phyloP scores from a whole-genome alignment of 2,888 invertebrate genomes.

The Troilus luridus region DNA sequence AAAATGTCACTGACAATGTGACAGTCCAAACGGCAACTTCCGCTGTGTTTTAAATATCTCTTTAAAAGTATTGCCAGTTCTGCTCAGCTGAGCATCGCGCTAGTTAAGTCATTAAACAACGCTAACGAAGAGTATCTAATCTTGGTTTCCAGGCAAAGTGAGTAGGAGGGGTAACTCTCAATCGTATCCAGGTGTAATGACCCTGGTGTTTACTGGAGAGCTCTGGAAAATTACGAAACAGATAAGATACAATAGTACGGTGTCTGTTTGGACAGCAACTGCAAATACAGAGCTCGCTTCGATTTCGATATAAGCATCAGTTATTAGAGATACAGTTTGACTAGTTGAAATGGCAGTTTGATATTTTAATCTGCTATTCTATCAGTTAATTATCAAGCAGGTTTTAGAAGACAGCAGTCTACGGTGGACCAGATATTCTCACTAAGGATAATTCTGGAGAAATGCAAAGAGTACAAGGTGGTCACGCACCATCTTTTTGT shows the following conservation, averaged over 20 bases:
- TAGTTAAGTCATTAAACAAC: constrained; percentile 37
- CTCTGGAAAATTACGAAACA: too few relatives aligned
- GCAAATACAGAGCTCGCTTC: background rate
- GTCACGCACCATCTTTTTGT: too few relatives aligned
- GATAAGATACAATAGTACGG: too few relatives aligned
- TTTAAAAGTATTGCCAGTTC: background rate
- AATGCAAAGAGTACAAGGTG: too few relatives aligned
- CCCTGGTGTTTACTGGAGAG: background rate
- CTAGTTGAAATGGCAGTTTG: too few relatives aligned
- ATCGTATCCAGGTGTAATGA: background rate
- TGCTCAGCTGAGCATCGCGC: constrained; percentile 28
- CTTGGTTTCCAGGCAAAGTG: background rate
- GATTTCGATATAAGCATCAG: too few relatives aligned
- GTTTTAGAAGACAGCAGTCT: too few relatives aligned
- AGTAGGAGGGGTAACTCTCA: background rate
- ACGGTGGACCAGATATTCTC: too few relatives aligned
- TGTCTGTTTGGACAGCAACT: background rate
- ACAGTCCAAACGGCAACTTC: constrained; percentile 4
- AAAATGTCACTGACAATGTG: background rate
- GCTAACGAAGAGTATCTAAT: constrained; percentile 38
- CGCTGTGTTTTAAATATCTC: constrained; percentile 21
- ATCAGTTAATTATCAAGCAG: too few relatives aligned
- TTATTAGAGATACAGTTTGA: too few relatives aligned
- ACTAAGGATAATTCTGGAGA: too few relatives aligned
- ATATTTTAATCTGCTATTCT: too few relatives aligned